Evolutionary conservation across 2,113 vertebrate genomes (phyloP).

Genomic region (Rhea pennata): DNA sequence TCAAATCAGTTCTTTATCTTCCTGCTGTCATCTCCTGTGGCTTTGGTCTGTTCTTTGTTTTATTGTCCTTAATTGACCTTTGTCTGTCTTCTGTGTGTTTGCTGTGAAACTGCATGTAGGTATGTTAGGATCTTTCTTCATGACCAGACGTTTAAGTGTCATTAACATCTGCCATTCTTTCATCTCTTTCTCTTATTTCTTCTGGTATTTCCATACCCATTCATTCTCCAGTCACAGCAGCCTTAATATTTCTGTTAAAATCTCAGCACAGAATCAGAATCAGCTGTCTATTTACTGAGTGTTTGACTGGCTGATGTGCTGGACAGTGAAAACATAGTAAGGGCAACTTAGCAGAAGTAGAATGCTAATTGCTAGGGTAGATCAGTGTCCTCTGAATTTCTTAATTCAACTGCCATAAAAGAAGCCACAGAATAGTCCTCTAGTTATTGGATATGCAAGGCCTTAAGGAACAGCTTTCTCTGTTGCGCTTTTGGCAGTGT

Average conservation of each 20-base stretch:
- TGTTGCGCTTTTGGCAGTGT: neutral
- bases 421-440: neutral
- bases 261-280: neutral
- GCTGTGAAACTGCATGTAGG: neutral
- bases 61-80: neutral
- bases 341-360: neutral
- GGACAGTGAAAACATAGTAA: neutral
- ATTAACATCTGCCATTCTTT: neutral
- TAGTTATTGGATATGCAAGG: neutral
- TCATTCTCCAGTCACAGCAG: neutral
- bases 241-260: neutral
- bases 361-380: neutral
- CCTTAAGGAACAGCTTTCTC: neutral
- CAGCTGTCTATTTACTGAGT: accelerated
- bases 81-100: neutral
- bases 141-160: neutral
- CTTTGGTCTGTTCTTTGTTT: neutral
- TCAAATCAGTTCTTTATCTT: neutral
- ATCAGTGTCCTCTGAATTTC: neutral
- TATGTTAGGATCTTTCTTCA: neutral
- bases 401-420: neutral
- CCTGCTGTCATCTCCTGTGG: neutral
- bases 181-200: neutral
- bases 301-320: neutral
- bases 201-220: neutral